phyloP scores from a whole-genome alignment of 2,888 invertebrate genomes.

The Cacoxenus indagator region DNA sequence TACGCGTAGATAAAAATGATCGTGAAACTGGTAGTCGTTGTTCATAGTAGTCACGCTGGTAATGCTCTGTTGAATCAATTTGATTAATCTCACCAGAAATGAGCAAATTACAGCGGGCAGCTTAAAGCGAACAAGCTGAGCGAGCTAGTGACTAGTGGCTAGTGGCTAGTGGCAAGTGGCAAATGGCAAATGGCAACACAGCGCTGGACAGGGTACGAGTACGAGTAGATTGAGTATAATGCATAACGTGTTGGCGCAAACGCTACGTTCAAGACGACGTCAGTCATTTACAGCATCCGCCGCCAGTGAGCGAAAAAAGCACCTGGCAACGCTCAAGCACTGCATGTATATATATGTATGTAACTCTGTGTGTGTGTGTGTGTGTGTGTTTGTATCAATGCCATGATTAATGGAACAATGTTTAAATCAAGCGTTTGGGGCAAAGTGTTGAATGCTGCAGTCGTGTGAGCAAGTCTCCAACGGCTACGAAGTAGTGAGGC shows the following conservation, averaged over 20 bases:
- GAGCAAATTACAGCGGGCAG: conserved; percentile 21
- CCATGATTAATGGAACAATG: conserved; percentile 58
- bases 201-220: background rate
- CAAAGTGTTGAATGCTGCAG: conserved; percentile 58
- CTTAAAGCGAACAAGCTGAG: too few species aligned
- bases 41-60: background rate
- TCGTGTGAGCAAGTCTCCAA: conserved; percentile 13
- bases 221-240: too few species aligned
- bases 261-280: background rate
- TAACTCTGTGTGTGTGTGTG: conserved; percentile 20
- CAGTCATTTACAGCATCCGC: conserved; percentile 22
- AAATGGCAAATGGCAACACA: background rate
- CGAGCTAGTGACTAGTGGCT: background rate
- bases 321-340: conserved; percentile 1
- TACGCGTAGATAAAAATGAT: background rate
- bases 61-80: conserved; percentile 17
- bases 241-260: background rate
- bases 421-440: conserved; percentile 43
- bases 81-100: conserved; percentile 24
- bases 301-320: background rate
- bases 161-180: background rate
- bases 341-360: background rate
- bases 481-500: background rate
- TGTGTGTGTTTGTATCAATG: conserved; percentile 25
- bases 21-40: background rate